A percentile compares a stretch with the other conserved stretches of the same genome.
Conservation (phyloP, 2,113 vertebrate genomes). For the Xiphias gladius region DNA sequence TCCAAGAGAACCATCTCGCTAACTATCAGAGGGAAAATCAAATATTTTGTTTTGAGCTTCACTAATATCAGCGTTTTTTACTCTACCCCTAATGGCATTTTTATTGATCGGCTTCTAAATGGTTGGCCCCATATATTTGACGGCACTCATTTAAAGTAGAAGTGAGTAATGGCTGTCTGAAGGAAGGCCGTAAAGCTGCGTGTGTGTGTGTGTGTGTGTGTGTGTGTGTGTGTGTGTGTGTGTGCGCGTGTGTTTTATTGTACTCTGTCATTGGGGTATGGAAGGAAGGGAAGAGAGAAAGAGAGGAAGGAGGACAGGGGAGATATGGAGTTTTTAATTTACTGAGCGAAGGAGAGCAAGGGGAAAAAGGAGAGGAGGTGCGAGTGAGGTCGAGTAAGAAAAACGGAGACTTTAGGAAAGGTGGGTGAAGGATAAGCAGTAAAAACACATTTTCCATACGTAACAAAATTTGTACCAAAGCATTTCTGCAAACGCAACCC, state of each 20-base stretch:
- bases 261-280: conserved; percentile 60
- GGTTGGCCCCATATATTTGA: conserved; percentile 96
- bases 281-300: conserved; percentile 53
- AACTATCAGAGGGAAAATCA: conserved; percentile 95
- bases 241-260: conserved; percentile 75
- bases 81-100: conserved; percentile 97
- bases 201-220: conserved; percentile 82
- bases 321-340: conserved; percentile 69
- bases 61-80: conserved; percentile 98
- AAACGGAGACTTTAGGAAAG: conserved; percentile 48
- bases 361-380: conserved; percentile 74
- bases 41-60: conserved; percentile 98
- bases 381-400: conserved; percentile 82
- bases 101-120: conserved; percentile 98
- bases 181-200: conserved; percentile 92
- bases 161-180: conserved; percentile 97
- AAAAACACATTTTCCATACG: conserved; percentile 72
- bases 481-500: conserved; percentile 72
- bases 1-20: conserved; percentile 82
- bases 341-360: conserved; percentile 41
- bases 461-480: conserved; percentile 70
- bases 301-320: conserved; percentile 43
- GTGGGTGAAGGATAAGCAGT: conserved; percentile 64
- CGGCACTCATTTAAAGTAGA: conserved; percentile 96
- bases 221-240: conserved; percentile 82